These are phyloP conservation scores for Trididemnum clinides DNA, from an alignment of 23 tunicate genomes.

Conservation along the genomic window DNA sequence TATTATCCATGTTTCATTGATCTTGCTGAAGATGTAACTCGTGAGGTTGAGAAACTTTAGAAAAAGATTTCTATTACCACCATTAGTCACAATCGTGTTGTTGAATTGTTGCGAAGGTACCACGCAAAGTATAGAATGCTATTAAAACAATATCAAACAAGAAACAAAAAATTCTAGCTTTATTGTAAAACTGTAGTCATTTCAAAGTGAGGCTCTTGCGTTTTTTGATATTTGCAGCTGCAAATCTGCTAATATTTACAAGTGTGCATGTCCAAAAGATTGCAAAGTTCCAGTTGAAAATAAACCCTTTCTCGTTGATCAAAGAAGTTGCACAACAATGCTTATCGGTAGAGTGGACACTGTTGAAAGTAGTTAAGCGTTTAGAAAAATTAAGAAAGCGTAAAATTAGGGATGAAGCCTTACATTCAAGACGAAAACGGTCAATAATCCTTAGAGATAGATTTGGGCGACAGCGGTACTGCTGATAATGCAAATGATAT, in stretches of 20 bases:
- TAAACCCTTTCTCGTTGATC: no score
- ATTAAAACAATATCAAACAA: not conserved
- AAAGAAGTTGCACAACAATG: not conserved
- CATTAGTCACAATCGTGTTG: no score
- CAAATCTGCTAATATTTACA: not conserved
- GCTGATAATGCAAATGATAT: not conserved
- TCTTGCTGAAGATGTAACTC: no score
- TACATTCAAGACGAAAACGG: not conserved
- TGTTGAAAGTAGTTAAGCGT: not conserved
- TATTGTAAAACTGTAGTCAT: not conserved
- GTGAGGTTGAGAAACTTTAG: no score
- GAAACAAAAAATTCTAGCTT: not conserved
- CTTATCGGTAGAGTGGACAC: not conserved
- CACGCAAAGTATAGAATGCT: not conserved
- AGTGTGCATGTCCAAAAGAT: not conserved
- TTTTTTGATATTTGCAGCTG: not conserved
- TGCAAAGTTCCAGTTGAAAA: not conserved
- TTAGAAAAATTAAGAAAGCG: no score
- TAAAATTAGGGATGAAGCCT: not conserved
- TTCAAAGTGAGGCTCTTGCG: not conserved
- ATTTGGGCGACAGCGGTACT: not conserved
- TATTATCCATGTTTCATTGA: no score
- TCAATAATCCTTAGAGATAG: not conserved
- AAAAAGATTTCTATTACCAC: no score
- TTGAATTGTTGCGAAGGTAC: not conserved